Percentiles rank a stretch among this genome's conserved stretches.
Evolutionary conservation across 2,797 vertebrate genomes (phyloP).

Genomic region (Distichodus sexfasciatus): DNA sequence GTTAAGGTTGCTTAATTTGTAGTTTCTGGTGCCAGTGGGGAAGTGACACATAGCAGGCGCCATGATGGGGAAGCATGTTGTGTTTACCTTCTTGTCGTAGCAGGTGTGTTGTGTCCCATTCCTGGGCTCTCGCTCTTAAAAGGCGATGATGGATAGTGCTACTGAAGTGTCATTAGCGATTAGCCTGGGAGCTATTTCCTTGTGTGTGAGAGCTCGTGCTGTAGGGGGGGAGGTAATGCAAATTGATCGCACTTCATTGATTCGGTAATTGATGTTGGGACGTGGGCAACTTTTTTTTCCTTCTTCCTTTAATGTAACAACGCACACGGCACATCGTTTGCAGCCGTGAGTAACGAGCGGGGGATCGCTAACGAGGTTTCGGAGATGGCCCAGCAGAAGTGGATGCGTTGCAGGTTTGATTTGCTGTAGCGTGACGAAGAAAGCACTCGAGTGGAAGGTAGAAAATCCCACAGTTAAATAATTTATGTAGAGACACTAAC

Average conservation of each 20-base stretch:
- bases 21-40: no score
- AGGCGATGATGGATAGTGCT: conserved; percentile 35
- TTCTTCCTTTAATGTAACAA: conserved; percentile 25
- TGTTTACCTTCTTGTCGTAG: neutral
- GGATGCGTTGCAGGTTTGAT: neutral
- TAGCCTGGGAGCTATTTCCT: conserved; percentile 25
- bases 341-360: neutral
- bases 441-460: neutral
- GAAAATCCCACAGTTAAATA: neutral
- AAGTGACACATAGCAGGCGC: no score
- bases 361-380: conserved; percentile 1
- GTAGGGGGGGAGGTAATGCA: conserved; percentile 35
- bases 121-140: neutral
- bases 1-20: no score
- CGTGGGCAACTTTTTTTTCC: conserved; percentile 31
- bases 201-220: neutral
- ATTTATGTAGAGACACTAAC: neutral
- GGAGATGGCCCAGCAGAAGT: neutral
- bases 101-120: conserved; percentile 1
- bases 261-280: conserved; percentile 41
- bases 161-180: conserved; percentile 37
- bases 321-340: conserved; percentile 9
- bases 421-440: neutral
- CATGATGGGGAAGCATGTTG: no score
- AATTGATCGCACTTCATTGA: conserved; percentile 43